Percentiles rank a stretch among this genome's conserved stretches.
phyloP scores from a whole-genome alignment of 2,113 vertebrate genomes.

The Delphinus delphis region DNA sequence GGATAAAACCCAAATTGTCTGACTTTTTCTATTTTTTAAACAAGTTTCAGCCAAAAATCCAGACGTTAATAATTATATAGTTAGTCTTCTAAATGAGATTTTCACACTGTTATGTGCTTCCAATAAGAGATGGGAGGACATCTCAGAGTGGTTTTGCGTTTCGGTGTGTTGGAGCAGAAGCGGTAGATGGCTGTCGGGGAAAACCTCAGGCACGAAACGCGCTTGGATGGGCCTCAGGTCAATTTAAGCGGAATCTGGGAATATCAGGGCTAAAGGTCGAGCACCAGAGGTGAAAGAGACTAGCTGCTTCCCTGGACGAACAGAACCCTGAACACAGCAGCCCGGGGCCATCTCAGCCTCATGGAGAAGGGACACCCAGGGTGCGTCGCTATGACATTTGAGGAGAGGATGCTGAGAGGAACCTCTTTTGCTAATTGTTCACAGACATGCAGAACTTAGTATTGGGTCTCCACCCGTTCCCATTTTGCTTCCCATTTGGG shows the following conservation, averaged over 20 bases:
- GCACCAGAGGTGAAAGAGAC: neutral
- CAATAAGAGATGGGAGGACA: neutral
- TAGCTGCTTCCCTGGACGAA: accelerated
- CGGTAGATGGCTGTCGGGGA: accelerated
- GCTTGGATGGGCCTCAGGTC: accelerated
- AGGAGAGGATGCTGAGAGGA: neutral
- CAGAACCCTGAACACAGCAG: neutral
- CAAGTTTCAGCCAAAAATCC: neutral
- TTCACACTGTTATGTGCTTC: neutral
- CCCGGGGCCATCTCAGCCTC: accelerated
- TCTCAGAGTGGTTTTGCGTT: neutral
- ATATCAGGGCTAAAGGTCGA: accelerated
- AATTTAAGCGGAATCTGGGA: neutral
- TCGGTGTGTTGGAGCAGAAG: accelerated
- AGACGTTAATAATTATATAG: neutral
- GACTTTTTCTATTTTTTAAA: neutral
- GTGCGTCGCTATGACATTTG: accelerated
- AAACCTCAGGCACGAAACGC: accelerated
- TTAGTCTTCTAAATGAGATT: neutral
- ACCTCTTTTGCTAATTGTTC: neutral
- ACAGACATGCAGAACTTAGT: neutral
- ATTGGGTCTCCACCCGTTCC: accelerated
- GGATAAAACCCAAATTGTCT: slow-evolving; percentile 7
- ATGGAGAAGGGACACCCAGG: neutral
- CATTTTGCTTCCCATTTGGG: neutral